phyloP scores from a whole-genome alignment of 2,797 vertebrate species.

The Ptychobarbus kaznakovi region DNA sequence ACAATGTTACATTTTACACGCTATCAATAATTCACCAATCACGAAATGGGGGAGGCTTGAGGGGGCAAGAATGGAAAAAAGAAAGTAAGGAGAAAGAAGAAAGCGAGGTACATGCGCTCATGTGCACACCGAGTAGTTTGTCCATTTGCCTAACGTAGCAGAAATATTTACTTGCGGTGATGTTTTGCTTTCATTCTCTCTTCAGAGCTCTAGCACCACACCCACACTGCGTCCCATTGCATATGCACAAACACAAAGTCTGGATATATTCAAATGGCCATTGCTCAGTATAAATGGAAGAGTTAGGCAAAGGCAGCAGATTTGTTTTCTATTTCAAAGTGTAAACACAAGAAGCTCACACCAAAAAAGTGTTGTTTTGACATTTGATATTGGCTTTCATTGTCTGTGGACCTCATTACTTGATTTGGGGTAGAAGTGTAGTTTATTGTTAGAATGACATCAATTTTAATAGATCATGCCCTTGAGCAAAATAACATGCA shows the following conservation, averaged over 20 bases:
- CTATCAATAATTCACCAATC: constrained; percentile 87
- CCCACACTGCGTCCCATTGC: constrained; percentile 20
- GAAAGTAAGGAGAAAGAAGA: constrained; percentile 51
- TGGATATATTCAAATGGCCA: constrained; percentile 18
- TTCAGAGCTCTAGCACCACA: constrained; percentile 21
- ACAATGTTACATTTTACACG: constrained; percentile 91
- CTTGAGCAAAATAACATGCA: not conserved
- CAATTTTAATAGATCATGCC: not conserved
- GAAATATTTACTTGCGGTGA: constrained; percentile 71
- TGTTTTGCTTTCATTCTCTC: constrained; percentile 58
- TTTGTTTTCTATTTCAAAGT: constrained; percentile 11
- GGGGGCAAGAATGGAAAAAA: constrained; percentile 54
- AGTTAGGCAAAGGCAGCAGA: not conserved
- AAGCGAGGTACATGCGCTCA: constrained; percentile 49
- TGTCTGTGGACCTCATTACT: not conserved
- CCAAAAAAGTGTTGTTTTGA: too few relatives aligned
- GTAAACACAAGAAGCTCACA: not conserved
- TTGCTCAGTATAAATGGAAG: constrained; percentile 15
- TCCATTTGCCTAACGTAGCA: constrained; percentile 80
- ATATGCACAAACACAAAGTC: constrained; percentile 34
- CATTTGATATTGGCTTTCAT: too few relatives aligned
- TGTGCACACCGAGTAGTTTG: constrained; percentile 53
- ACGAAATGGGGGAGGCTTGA: constrained; percentile 52
- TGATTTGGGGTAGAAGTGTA: not conserved
- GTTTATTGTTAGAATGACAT: not conserved